A percentile compares a stretch with the other conserved stretches of the same genome.
phyloP scores from a whole-genome alignment of 2,888 invertebrate genomes.

The Eupeodes latifasciatus region DNA sequence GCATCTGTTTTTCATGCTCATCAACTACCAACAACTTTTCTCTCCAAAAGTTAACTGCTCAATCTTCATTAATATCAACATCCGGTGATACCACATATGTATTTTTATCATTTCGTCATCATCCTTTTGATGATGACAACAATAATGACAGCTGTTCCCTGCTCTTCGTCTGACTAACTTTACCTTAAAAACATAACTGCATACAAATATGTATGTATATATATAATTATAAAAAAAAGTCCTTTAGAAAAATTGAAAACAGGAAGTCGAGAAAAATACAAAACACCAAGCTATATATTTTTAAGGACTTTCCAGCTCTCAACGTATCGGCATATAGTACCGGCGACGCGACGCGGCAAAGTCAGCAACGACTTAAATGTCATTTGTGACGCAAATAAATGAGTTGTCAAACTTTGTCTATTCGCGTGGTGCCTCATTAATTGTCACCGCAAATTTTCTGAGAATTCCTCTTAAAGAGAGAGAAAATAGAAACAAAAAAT shows the following conservation, averaged over 20 bases:
- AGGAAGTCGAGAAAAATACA: background rate
- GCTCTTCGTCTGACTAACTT: conserved; percentile 16
- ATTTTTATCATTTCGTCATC: conserved; percentile 24
- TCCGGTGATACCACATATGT: conserved; percentile 38
- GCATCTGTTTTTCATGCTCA: conserved; percentile 52
- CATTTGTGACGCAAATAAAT: conserved; percentile 68
- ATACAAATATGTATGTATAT: conserved; percentile 4
- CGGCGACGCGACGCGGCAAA: background rate
- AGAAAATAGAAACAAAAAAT: background rate
- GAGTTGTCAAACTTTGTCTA: conserved; percentile 70
- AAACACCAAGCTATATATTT: background rate
- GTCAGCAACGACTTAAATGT: conserved; percentile 40
- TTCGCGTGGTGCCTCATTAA: conserved; percentile 72
- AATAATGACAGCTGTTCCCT: conserved; percentile 54
- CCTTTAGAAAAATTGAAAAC: background rate
- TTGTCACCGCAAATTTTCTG: conserved; percentile 63
- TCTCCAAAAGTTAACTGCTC: conserved; percentile 48
- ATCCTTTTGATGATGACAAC: conserved; percentile 24
- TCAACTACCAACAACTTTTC: background rate
- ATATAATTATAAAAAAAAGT: background rate
- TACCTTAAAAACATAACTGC: conserved; percentile 36
- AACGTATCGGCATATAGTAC: background rate
- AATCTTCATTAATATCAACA: conserved; percentile 71
- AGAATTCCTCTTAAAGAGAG: background rate
- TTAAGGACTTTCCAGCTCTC: background rate